phyloP scores from a whole-genome alignment of 2,113 vertebrate species.

The Bucco capensis region DNA sequence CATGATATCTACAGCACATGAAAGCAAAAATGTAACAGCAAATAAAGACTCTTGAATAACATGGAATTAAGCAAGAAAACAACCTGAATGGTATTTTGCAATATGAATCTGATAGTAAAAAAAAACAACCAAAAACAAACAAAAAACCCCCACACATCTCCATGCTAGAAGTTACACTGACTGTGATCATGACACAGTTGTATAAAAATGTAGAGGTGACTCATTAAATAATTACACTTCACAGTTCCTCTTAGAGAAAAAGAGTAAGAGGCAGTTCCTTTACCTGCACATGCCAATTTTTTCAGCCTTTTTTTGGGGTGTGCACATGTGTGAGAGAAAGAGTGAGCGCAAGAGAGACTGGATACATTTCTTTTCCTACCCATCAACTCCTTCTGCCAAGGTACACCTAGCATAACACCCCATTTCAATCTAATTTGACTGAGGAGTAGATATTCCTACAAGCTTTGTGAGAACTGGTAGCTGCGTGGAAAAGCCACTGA shows the following conservation, averaged over 20 bases:
- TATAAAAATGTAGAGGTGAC: not conserved
- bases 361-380: not conserved
- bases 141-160: not conserved
- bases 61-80: not conserved
- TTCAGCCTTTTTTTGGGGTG: not conserved
- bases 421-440: slow-evolving; percentile 18
- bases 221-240: not conserved
- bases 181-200: not conserved
- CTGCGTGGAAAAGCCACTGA: not conserved
- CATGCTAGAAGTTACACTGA: not conserved
- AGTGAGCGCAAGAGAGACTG: not conserved
- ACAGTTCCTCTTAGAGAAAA: not conserved
- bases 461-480: not conserved
- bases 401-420: not conserved
- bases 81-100: not conserved
- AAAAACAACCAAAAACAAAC: not conserved
- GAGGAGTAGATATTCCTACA: not conserved
- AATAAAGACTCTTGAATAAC: not conserved
- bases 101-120: not conserved
- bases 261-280: not conserved
- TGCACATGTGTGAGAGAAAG: not conserved
- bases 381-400: not conserved
- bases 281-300: not conserved
- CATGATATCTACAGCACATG: not conserved
- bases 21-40: slow-evolving; percentile 29